Percentiles rank a stretch among this genome's conserved stretches.
phyloP scores from a whole-genome alignment of 2,797 vertebrate genomes.

The Squalus acanthias region DNA sequence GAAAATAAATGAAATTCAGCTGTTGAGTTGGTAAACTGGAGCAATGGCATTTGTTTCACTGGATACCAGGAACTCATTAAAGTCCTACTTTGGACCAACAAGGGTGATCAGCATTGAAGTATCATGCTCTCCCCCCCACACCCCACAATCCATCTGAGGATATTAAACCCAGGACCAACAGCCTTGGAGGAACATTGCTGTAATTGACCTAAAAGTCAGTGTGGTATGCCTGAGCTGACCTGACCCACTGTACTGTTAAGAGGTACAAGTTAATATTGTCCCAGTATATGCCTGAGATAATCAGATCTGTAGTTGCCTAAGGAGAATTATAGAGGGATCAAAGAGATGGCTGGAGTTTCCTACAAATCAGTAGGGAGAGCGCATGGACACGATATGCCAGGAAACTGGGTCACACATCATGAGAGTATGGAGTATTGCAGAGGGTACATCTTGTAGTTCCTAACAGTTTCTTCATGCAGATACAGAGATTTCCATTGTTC shows the following conservation, averaged over 20 bases:
- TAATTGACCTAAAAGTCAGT: background rate
- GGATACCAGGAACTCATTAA: background rate
- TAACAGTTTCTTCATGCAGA: background rate
- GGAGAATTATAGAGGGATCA: background rate
- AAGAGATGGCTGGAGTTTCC: background rate
- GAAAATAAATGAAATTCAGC: background rate
- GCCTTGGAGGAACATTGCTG: background rate
- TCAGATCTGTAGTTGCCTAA: background rate
- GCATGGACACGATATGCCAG: background rate
- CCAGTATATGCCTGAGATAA: background rate
- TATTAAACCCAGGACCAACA: background rate
- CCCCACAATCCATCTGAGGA: background rate
- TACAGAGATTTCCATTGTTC: constrained; percentile 17
- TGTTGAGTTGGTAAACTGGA: background rate
- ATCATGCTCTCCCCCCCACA: background rate
- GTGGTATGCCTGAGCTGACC: background rate
- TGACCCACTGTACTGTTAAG: background rate
- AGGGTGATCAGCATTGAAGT: background rate
- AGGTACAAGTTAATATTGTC: background rate
- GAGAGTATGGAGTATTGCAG: background rate
- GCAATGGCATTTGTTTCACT: background rate
- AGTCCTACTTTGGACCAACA: background rate
- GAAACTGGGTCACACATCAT: background rate
- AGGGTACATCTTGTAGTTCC: background rate
- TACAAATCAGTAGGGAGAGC: background rate